These are phyloP conservation scores for Tricholaema leucomelas DNA, from an alignment of 2,113 vertebrate species.

Conservation along the genomic window DNA sequence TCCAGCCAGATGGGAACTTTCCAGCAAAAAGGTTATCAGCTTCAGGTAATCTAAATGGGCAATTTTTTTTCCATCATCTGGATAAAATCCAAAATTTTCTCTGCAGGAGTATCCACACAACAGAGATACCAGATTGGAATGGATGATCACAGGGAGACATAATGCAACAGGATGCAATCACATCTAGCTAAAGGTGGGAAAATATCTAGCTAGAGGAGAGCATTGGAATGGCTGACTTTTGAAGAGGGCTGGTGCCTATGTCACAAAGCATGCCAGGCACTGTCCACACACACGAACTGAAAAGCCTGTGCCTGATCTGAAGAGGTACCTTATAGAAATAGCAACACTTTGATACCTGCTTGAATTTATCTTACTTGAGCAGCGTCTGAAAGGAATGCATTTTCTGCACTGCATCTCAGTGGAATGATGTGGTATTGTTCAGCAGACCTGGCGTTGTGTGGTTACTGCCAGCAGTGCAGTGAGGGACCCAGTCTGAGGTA, in stretches of 20 bases:
- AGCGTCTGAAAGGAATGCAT: not conserved
- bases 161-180: not conserved
- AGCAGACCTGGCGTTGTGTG: not conserved
- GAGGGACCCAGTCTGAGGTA: too few relatives aligned
- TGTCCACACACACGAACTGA: not conserved
- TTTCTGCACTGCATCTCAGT: rapidly evolving
- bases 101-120: slow-evolving; percentile 4
- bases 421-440: rapidly evolving
- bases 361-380: not conserved
- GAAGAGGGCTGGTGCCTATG: not conserved
- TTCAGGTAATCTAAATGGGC: slow-evolving; percentile 54
- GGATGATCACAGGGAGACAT: not conserved
- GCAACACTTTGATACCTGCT: not conserved
- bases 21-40: slow-evolving; percentile 34
- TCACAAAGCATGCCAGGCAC: rapidly evolving
- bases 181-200: not conserved
- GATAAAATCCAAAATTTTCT: slow-evolving; percentile 39
- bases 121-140: not conserved
- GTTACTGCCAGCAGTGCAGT: not conserved
- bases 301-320: too few relatives aligned
- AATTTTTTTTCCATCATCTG: slow-evolving; percentile 26
- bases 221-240: not conserved
- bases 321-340: not conserved
- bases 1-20: slow-evolving; percentile 49
- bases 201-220: not conserved